Evolutionary conservation across 2,888 invertebrate species (phyloP), one percentile per base, ranked within the genome.

Genomic region (Melanostoma mellinum): DNA sequence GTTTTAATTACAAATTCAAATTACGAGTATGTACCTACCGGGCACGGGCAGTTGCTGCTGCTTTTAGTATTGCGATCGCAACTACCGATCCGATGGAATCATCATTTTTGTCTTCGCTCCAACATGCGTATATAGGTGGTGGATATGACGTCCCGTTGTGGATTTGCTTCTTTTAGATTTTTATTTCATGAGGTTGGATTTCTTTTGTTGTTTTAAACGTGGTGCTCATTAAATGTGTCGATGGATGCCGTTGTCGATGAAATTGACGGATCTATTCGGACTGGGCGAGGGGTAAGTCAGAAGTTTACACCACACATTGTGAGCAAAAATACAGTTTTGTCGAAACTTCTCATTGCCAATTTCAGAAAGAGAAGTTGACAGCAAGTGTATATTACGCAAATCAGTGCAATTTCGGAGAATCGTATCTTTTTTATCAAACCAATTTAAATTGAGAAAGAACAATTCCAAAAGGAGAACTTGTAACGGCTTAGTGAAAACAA

Each of bases 131-230:
- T 77, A 82, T 77, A 82, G 67, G 72, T 72, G 82, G 72, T 60
- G 60, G 60, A 82, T 20, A 20, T 82, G 82, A 82, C 82, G 82
- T 77, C 68, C 77, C 73, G 73, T 82, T 82, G 33, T 63, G 63
- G 44, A 67, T 77, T 73, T 46, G 77, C 68, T 82, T 61, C 76
- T 75, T 81, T 80, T 80, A 42, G 76, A 76, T 76, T 67, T 20
- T 20, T 44, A 60, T 81, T 77, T 77, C 44, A 63, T 77, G 67
- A 82, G 72, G 77, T 82, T 68, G 53, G 58, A 82, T 73, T 63
- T 73, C 77, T 82, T 82, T 82, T 82, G 82, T 77, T 82, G 52
- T 61, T 82, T 82, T 73, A 68, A 68, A 72, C 77, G 73, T 46
- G 68, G 72, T 72, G 63, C 68, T 72, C 81, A 77, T 68, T 63